Base-by-base conservation (phyloP, 1,140 invertebrate genomes). In the Diachasma alloeum region DNA sequence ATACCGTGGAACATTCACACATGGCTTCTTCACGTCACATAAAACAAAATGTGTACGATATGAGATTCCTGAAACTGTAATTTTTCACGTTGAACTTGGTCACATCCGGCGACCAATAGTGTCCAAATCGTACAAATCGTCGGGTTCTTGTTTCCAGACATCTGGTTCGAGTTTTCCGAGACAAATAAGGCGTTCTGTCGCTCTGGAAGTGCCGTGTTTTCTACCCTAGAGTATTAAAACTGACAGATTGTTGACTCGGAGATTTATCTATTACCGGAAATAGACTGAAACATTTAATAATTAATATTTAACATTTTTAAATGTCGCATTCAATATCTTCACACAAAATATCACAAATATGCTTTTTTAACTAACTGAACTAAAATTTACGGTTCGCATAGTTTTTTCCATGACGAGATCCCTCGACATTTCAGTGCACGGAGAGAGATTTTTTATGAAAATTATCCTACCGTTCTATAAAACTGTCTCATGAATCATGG, bases 81-180 rank as follows among this genome's bases (percentile, higher is more conserved):
- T 68, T 68, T 68, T 56, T 56, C 66, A 68, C 10, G 15, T 37
- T 36, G 11, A 13, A 39, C 66, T 37, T 19, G 31, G 66, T 68
- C 15, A 68, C 42, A 68, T 74, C 72, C 72, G 72, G 72, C 53
- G 44, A 63, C 56, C 71, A 72, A 59, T 63, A 74, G 39, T 44
- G 63, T 26, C 63, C 46, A 67, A 39, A 46, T 44, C 44, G 70
- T 75, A 79, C 78, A 79, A 79, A 76, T 79, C 31, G 72, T 72
- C 48, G 22, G 59, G 19, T 13, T 73, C 74, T 39, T 73, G 63
- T 72, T 53, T 59, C 36, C 26, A 17, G 46, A 79, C 78, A 79
- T 79, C 78, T 79, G 78, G 42, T 76, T 79, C 70, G 19, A 75
- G 73, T 79, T 59, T 79, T 46, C 56, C 46, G 73, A 4, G 66